These are phyloP conservation scores for Sceloporus undulatus DNA, from an alignment of 2,113 vertebrate species.

Conservation along the genomic window DNA sequence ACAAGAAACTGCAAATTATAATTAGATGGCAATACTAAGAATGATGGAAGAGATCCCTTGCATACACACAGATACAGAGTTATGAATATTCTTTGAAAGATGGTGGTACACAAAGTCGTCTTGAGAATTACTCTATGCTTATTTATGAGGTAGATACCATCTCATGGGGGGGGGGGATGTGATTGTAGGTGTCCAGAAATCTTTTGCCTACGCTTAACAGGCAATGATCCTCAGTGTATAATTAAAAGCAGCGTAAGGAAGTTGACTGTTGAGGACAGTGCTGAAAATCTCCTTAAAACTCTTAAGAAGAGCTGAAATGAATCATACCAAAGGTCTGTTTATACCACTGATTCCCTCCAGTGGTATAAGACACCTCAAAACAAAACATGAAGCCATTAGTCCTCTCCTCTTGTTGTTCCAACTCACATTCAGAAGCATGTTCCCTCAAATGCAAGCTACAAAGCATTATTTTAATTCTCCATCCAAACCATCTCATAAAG, in stretches of 20 bases:
- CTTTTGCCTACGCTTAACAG: not conserved
- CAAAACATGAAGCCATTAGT: not conserved
- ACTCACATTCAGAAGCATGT: too few species aligned
- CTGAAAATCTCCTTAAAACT: not conserved
- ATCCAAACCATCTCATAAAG: too few species aligned
- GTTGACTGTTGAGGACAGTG: not conserved
- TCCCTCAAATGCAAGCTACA: too few species aligned
- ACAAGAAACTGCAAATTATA: too few species aligned
- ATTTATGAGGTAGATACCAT: not conserved
- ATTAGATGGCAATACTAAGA: too few species aligned
- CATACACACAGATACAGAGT: too few species aligned
- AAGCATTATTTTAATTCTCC: too few species aligned
- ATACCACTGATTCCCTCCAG: not conserved
- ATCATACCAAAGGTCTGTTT: not conserved
- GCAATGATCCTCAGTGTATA: too few species aligned
- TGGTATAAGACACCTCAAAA: not conserved
- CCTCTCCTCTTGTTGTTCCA: too few species aligned
- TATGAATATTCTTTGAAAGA: too few species aligned
- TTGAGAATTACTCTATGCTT: not conserved
- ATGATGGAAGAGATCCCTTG: too few species aligned
- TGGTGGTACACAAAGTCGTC: too few species aligned
- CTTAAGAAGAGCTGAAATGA: not conserved
- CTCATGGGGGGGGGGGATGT: not conserved
- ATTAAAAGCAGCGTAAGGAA: not conserved
- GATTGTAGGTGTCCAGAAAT: not conserved